Evolutionary conservation across 2,797 vertebrate genomes (phyloP).

Genomic region (Micrastur ruficollis): DNA sequence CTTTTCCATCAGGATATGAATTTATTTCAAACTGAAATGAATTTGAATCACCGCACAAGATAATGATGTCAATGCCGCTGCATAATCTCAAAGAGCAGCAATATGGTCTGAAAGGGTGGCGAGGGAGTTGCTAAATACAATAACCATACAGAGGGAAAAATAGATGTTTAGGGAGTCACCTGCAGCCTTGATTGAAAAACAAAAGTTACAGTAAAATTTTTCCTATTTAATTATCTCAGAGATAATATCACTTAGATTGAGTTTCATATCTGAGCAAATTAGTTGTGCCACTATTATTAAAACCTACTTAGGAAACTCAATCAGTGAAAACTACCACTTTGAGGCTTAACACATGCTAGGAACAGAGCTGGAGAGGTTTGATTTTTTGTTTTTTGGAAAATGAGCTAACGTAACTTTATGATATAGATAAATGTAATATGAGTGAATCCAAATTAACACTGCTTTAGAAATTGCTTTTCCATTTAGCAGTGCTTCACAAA

Average conservation of each 20-base stretch:
- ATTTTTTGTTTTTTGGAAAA: background rate
- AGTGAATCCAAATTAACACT: background rate
- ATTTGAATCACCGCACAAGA: background rate
- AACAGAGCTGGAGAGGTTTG: background rate
- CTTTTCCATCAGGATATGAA: background rate
- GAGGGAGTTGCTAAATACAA: slow-evolving; percentile 35
- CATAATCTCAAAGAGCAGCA: background rate
- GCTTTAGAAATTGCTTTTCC: background rate
- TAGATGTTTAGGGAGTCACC: slow-evolving; percentile 24
- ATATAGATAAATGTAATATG: background rate
- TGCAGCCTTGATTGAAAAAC: slow-evolving; percentile 54
- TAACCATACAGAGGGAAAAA: background rate
- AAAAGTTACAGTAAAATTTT: slow-evolving; percentile 11
- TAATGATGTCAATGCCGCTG: background rate
- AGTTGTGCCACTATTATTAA: slow-evolving; percentile 57
- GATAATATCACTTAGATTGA: slow-evolving; percentile 31
- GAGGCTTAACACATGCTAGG: background rate
- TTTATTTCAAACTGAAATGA: background rate
- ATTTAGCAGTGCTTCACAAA: background rate
- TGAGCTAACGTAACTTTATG: background rate
- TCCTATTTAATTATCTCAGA: slow-evolving; percentile 50
- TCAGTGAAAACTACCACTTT: slow-evolving; percentile 33
- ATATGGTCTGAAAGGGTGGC: background rate
- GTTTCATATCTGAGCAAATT: slow-evolving; percentile 61
- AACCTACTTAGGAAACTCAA: slow-evolving; percentile 59